Base-by-base conservation (phyloP, 2,888 invertebrate genomes). In the Xestia rhomboidea region DNA sequence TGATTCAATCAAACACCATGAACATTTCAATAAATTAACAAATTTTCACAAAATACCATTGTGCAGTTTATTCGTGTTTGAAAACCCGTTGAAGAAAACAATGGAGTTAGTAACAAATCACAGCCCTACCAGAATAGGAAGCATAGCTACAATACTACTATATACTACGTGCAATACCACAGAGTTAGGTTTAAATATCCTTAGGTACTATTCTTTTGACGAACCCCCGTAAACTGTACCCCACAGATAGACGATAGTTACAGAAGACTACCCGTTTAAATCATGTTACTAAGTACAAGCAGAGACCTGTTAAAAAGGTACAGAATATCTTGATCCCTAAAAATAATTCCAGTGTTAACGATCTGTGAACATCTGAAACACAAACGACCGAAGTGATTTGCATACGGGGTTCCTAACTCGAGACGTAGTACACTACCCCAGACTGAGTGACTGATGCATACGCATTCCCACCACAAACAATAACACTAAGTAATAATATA, bases 351-450 rank as follows among this genome's bases (percentile, higher is more conserved):
- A 41, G 27, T 24, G 51, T 24, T 27, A 76, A n/a, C 41, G 38
- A 46, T 67, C 24, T 30, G 21, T 41, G 15, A 49, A 60, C 41
- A 34, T 78, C 54, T 49, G 30, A 66, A 72, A 46, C 34, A 60
- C 30, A n/a, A 44, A 54, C 13, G 49, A 27, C 66, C 54, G 27
- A 57, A 13, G 41, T 73, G 84, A 84, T 38, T 83, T 69, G 83
- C 41, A 10, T 49, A n/a, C 54, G 24, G 13, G 51, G 44, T n/a
- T 41, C 64, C 63, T 66, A 81, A 64, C 57, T 60, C 75, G 51
- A 68, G 79, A 68, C 62, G 62, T 70, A 79, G 64, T 64, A 49
- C 41, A 51, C 77, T 21, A 30, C 60, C 51, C 21, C 21, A 41
- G 38, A 15, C 30, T 68, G 54, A 83, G n/a, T 11, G 54, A 38